Evolutionary conservation across 2,797 vertebrate species (phyloP).

Genomic region (Pipistrellus pygmaeus): DNA sequence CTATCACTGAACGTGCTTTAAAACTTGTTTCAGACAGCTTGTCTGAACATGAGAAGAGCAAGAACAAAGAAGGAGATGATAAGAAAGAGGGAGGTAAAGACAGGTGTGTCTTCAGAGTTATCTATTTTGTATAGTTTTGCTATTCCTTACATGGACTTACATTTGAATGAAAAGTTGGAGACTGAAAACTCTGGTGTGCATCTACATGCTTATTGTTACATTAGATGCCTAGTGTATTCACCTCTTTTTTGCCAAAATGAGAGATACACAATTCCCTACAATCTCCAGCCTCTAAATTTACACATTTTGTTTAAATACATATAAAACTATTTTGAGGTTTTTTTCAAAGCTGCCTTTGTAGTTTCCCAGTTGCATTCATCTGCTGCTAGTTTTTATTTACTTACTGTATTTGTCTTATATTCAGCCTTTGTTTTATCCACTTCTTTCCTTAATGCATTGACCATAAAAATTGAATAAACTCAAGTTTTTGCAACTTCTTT

Average conservation of each 20-base stretch:
- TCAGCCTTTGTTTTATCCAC: constrained; percentile 17
- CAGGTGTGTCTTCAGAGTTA: constrained; percentile 83
- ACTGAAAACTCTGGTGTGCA: background rate
- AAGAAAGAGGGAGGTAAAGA: constrained; percentile 91
- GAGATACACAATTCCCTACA: background rate
- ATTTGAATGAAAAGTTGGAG: constrained; percentile 46
- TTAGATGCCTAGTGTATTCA: background rate
- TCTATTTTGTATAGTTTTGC: background rate
- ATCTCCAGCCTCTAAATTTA: background rate
- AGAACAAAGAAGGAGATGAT: constrained; percentile 93
- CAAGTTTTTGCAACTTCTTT: constrained; percentile 1
- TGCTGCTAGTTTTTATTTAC: background rate
- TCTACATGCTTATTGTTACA: background rate
- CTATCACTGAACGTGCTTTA: constrained; percentile 97
- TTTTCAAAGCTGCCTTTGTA: constrained; percentile 33
- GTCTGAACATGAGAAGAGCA: constrained; percentile 94
- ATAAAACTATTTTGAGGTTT: background rate
- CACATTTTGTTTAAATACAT: constrained; percentile 9
- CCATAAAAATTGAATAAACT: constrained; percentile 13
- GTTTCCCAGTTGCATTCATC: background rate
- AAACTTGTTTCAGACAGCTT: constrained; percentile 98
- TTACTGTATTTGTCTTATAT: background rate
- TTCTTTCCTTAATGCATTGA: background rate
- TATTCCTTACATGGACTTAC: background rate
- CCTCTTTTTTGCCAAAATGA: constrained; percentile 41